phyloP scores from a whole-genome alignment of 2,113 vertebrate genomes.

The Anhinga anhinga region DNA sequence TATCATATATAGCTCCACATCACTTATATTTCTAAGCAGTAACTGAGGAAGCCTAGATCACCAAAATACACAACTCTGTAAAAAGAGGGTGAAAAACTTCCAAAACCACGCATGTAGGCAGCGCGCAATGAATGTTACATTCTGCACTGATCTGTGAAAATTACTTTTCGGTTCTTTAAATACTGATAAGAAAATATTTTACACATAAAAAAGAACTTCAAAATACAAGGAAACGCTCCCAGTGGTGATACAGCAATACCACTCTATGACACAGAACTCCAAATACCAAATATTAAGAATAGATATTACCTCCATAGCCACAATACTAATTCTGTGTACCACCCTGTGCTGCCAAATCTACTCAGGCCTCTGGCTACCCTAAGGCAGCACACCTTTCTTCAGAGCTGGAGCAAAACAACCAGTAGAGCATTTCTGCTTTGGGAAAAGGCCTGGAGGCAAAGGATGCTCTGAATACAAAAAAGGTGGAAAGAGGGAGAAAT shows the following conservation, averaged over 20 bases:
- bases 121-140: conserved; percentile 28
- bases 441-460: background rate
- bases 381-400: background rate
- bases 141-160: background rate
- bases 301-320: background rate
- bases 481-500: background rate
- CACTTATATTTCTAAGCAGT: background rate
- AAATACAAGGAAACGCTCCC: background rate
- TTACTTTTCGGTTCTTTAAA: background rate
- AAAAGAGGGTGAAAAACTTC: conserved; percentile 46
- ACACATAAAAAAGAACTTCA: background rate
- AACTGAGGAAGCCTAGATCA: background rate
- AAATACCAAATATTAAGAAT: background rate
- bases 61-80: conserved; percentile 9
- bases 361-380: background rate
- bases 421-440: background rate
- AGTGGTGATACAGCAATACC: background rate
- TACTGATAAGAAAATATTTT: background rate
- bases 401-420: background rate
- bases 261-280: background rate
- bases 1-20: background rate
- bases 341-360: background rate
- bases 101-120: conserved; percentile 20
- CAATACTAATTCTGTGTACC: background rate
- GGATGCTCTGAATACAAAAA: background rate